Evolutionary conservation across 37 sponge, comb jelly and placozoan species (phyloP), one percentile per base, ranked within the genome.

Genomic region (Halichondria panicea): DNA sequence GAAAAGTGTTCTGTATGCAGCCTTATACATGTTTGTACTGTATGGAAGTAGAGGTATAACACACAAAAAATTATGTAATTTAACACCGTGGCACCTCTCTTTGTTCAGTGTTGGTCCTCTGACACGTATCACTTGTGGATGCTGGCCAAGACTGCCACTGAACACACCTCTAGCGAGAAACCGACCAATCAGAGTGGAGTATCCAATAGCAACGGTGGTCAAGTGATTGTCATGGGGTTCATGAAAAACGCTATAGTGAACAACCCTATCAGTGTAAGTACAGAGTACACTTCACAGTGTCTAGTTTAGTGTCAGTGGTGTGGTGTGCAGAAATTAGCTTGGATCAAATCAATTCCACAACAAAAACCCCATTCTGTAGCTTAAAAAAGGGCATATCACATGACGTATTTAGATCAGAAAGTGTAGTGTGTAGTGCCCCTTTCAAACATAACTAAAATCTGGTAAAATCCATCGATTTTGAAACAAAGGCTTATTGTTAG

Each of bases 91-190:
- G 59, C 55, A 28, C 19, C 57, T 36, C 37, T 37, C 33, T 0
- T 54, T 11, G 4, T 72, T 8, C 64, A 92, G 92, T 79, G 80
- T 46, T 92, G 92, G 92, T 87, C 87, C 13, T 42, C 39, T 1
- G 92, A 87, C 50, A 66, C 76, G 22, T 92, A 92, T 37, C 81
- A 75, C 36, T 62, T 92, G 7, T 92, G 92, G 92, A 80, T 85
- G 77, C 72, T 81, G 27, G 84, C 89, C 4, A 53, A 18, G 24
- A 44, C 36, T 44, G 6, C 43, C 39, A 43, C 28, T n/a, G 3
- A 28, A 18, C 65, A 27, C 3, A 6, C 31, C 2, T 1, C 8
- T 22, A 33, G 32, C 55, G 4, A 31, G 71, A 22, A 7, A 31
- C 11, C 66, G 22, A 8, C 66, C 66, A 31, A 37, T 35, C 4